A percentile compares a stretch with the other conserved stretches of the same genome.
These are phyloP conservation scores for Nautilus pompilius DNA, from an alignment of 1,140 invertebrate species.

Conservation along the genomic window DNA sequence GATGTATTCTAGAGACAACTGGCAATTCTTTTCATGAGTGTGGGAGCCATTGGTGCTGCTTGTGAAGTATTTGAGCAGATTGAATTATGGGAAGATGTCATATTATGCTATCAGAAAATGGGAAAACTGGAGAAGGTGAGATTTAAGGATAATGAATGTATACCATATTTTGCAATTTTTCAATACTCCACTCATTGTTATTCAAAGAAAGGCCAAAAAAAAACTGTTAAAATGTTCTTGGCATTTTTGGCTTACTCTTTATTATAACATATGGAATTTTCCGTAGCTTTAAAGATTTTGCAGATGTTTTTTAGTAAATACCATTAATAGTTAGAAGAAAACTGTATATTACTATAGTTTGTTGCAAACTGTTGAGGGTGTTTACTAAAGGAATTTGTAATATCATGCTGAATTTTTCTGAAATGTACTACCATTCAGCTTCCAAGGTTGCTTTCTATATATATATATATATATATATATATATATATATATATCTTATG, in stretches of 20 bases:
- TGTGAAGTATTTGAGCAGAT: constrained; percentile 79
- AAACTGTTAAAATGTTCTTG: too few relatives aligned
- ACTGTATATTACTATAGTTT: too few relatives aligned
- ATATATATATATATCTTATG: background rate
- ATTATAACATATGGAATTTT: background rate
- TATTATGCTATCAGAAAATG: constrained; percentile 82
- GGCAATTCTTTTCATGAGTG: constrained; percentile 72
- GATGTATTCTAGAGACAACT: constrained; percentile 65
- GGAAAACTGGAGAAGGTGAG: constrained; percentile 76
- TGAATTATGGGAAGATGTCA: constrained; percentile 89
- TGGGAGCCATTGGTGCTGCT: constrained; percentile 81
- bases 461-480: background rate
- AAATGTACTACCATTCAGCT: too few relatives aligned
- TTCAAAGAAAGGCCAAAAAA: too few relatives aligned
- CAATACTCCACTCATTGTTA: too few relatives aligned
- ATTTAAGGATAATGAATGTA: constrained; percentile 1
- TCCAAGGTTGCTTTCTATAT: background rate
- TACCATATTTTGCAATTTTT: background rate
- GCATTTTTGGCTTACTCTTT: background rate
- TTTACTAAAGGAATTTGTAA: too few relatives aligned
- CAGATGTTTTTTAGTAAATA: background rate
- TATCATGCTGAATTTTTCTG: too few relatives aligned
- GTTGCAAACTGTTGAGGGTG: too few relatives aligned
- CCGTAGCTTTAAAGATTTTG: background rate
- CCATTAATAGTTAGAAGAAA: background rate